Conservation (phyloP, 2,113 vertebrate species). For the Ophthalmolycus amberensis region DNA sequence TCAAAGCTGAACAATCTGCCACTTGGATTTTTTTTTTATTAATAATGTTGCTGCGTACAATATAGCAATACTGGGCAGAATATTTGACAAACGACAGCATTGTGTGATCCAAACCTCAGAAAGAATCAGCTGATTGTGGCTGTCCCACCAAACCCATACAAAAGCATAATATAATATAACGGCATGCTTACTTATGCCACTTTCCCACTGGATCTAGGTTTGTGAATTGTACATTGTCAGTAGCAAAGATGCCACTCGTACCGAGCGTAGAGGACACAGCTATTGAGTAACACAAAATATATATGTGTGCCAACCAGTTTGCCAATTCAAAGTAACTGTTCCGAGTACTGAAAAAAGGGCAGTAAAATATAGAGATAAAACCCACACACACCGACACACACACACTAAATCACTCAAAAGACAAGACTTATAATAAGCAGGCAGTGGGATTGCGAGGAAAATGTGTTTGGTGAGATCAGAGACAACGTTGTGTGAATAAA, state of each 20-base stretch:
- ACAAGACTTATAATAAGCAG: background rate
- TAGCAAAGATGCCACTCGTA: background rate
- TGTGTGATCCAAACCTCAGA: conserved; percentile 1
- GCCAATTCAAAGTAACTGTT: conserved; percentile 11
- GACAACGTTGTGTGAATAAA: background rate
- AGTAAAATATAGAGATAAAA: background rate
- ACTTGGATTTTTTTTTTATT: conserved; percentile 50
- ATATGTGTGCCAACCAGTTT: background rate
- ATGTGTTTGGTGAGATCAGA: background rate
- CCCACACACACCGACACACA: background rate
- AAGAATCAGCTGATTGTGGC: conserved; percentile 11
- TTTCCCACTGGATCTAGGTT: background rate
- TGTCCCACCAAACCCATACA: conserved; percentile 13
- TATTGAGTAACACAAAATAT: background rate
- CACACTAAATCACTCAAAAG: background rate
- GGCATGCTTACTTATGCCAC: background rate
- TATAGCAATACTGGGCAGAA: conserved; percentile 26
- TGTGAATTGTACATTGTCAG: background rate
- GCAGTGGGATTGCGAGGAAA: background rate
- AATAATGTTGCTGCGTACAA: conserved; percentile 38
- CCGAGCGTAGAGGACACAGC: background rate
- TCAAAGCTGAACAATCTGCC: conserved; percentile 52
- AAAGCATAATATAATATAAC: background rate
- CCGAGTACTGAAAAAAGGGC: background rate
- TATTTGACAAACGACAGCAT: background rate